phyloP scores from a whole-genome alignment of 2,888 invertebrate species.

The Acronicta aceris region DNA sequence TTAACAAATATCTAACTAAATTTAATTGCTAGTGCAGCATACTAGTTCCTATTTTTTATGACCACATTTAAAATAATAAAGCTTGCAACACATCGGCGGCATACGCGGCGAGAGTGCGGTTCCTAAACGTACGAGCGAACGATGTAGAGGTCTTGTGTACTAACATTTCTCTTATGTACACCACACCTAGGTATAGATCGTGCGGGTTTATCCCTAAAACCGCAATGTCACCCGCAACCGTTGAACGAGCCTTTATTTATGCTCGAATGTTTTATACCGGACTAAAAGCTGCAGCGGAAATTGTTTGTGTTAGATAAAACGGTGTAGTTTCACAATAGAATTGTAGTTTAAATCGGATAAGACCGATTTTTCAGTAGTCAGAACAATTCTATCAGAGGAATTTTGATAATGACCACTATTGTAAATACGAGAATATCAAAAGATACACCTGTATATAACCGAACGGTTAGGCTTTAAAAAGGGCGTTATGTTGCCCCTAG shows the following conservation, averaged over 20 bases:
- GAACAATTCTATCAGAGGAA: too few relatives aligned
- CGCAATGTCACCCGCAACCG: slow-evolving; percentile 51
- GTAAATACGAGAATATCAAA: too few relatives aligned
- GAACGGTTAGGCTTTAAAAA: too few relatives aligned
- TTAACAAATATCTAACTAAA: too few relatives aligned
- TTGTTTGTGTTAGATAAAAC: slow-evolving; percentile 21
- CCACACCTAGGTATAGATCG: slow-evolving; percentile 32
- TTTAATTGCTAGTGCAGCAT: too few relatives aligned
- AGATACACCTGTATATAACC: too few relatives aligned
- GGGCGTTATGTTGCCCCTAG: too few relatives aligned
- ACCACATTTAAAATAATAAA: slow-evolving; percentile 6
- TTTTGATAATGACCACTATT: too few relatives aligned
- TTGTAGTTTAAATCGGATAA: not conserved
- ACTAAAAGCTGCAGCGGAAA: slow-evolving; percentile 23
- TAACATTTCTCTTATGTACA: slow-evolving; percentile 42
- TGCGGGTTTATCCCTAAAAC: slow-evolving; percentile 34
- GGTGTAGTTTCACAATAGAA: slow-evolving; percentile 3
- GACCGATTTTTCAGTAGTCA: not conserved
- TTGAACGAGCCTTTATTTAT: slow-evolving; percentile 50
- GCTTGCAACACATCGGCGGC: slow-evolving; percentile 2
- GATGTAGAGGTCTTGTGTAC: slow-evolving; percentile 22
- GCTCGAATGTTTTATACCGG: slow-evolving; percentile 32
- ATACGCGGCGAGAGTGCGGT: slow-evolving; percentile 32
- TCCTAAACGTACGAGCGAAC: slow-evolving; percentile 41
- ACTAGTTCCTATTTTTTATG: not conserved